Conservation (phyloP, 2,888 invertebrate species). For the Colletes collaris region DNA sequence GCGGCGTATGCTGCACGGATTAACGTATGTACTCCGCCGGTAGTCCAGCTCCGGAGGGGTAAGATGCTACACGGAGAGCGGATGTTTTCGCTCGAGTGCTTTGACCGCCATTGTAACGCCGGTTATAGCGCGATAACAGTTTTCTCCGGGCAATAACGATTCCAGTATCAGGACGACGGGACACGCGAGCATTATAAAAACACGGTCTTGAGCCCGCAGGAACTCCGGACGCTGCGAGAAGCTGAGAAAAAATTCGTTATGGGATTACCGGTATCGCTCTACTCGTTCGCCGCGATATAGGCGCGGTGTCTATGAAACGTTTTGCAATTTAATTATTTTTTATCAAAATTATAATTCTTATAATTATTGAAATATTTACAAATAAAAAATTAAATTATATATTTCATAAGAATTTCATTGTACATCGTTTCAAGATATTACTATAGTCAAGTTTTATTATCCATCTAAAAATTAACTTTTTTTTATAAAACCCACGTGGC, state of each 20-base stretch:
- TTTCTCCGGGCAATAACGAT: constrained; percentile 51
- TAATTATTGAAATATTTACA: no score
- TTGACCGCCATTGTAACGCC: constrained; percentile 52
- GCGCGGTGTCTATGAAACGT: no score
- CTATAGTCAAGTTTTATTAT: no score
- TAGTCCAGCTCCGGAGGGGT: background rate
- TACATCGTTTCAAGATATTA: no score
- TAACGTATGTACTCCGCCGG: constrained; percentile 4
- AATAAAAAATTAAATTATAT: no score
- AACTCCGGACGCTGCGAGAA: background rate
- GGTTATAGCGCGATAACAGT: constrained; percentile 58
- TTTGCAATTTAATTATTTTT: no score
- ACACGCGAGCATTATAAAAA: constrained; percentile 40
- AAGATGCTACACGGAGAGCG: constrained; percentile 46
- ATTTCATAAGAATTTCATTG: no score
- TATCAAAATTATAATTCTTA: no score
- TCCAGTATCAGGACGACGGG: constrained; percentile 30
- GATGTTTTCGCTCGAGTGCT: constrained; percentile 59
- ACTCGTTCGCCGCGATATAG: background rate
- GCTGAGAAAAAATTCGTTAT: constrained; percentile 23
- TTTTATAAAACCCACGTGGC: no score
- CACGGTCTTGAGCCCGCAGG: constrained; percentile 6
- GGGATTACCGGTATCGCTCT: background rate
- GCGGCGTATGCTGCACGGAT: constrained; percentile 1
- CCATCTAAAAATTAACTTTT: no score